Evolutionary conservation across 2,888 invertebrate genomes (phyloP), one percentile per base, ranked within the genome.

Genomic region (Apoda limacodes): DNA sequence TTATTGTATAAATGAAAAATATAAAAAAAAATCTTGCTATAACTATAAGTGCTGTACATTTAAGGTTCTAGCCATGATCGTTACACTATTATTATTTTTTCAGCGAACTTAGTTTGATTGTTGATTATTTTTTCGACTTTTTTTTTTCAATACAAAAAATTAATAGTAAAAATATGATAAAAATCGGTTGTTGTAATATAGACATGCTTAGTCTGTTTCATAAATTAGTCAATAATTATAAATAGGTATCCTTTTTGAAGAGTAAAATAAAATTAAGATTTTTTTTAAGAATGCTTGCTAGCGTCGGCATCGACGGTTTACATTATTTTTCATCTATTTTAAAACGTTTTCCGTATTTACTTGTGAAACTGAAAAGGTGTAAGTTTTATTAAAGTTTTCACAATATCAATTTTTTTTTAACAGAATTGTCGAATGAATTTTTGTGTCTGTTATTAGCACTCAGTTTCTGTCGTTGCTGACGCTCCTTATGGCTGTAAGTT

Each of bases 401-500:
- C 46, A 45, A 40, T 38, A 44, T n/a, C n/a, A n/a, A n/a, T n/a
- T n/a, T n/a, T n/a, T n/a, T 46, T 50, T 46, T 45, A 43, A 52
- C 45, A 40, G 35, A 31, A 40, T 20, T 37, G 40, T 41, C 37
- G 31, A 40, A 28, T 11, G 11, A 11, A 36, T 44, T 42, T 40
- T 27, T 35, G 28, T 34, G 27, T 24, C 21, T 19, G 22, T 29
- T 38, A 34, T 21, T 12, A 30, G n/a, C n/a, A n/a, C n/a, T n/a
- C n/a, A n/a, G n/a, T n/a, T 36, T 31, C 39, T 38, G 39, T 40
- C 56, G 51, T 41, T 36, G 52, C 46, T 42, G 53, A 37, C 55
- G 53, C 54, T 46, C 50, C 48, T 50, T 60, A 60, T 69, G 76
- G 76, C 78, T 80, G 75, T 80, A 76, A 76, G 74, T 72, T 76